phyloP scores from a whole-genome alignment of 2,888 invertebrate genomes.

The Ochropacha duplaris region DNA sequence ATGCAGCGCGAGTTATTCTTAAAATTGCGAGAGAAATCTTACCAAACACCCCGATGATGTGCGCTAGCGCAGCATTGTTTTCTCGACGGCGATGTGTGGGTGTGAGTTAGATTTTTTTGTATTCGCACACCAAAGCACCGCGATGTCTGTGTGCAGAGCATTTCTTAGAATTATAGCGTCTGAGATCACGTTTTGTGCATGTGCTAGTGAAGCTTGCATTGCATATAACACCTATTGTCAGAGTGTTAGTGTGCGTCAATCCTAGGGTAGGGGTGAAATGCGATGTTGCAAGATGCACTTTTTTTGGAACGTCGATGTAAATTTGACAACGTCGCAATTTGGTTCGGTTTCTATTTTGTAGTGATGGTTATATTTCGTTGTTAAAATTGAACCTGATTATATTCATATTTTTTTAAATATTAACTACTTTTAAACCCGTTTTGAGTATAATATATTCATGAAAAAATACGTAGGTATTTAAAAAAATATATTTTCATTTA shows the following conservation, averaged over 20 bases:
- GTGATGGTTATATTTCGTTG: neutral
- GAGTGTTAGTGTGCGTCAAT: conserved; percentile 29
- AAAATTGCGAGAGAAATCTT: conserved; percentile 42
- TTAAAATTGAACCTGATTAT: neutral
- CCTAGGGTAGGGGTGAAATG: conserved; percentile 48
- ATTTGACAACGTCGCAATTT: conserved; percentile 40
- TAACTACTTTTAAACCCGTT: too few species aligned
- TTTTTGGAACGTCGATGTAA: conserved; percentile 61
- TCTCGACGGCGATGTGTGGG: conserved; percentile 40
- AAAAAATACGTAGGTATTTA: too few species aligned
- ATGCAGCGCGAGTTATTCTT: conserved; percentile 4
- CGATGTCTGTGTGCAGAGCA: conserved; percentile 36
- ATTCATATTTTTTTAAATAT: too few species aligned
- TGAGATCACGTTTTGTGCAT: conserved; percentile 18
- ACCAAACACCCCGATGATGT: conserved; percentile 22
- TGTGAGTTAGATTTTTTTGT: conserved; percentile 56
- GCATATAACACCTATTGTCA: conserved; percentile 56
- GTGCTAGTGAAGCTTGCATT: conserved; percentile 45
- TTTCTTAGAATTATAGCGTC: conserved; percentile 56
- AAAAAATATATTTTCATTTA: too few species aligned
- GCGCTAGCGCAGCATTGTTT: conserved; percentile 52
- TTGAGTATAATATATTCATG: too few species aligned
- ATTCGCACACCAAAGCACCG: conserved; percentile 33
- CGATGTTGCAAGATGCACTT: conserved; percentile 75
- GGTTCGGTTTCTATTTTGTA: neutral